phyloP scores from a whole-genome alignment of 1,140 invertebrate genomes.

The Andrena cerasifolii region DNA sequence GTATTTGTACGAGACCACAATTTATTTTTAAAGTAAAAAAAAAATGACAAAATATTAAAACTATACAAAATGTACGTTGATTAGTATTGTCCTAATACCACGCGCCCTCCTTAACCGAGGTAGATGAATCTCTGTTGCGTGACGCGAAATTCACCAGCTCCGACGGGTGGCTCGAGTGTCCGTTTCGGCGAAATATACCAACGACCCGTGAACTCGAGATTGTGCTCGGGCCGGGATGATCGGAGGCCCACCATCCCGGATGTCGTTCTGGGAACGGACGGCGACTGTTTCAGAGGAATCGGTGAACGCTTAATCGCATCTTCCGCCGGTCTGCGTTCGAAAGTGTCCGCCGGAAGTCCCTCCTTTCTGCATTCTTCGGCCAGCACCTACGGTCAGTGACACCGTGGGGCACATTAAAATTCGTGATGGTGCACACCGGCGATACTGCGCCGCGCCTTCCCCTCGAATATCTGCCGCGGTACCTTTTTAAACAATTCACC shows the following conservation, averaged over 20 bases:
- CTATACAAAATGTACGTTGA: neutral
- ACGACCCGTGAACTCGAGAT: slow-evolving; percentile 76
- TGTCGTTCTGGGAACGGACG: slow-evolving; percentile 71
- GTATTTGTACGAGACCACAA: neutral
- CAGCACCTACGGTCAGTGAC: slow-evolving; percentile 67
- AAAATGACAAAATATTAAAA: neutral
- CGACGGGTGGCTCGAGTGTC: slow-evolving; percentile 71
- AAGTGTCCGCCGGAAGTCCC: slow-evolving; percentile 62
- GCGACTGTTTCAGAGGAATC: slow-evolving; percentile 68
- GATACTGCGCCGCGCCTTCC: slow-evolving; percentile 1
- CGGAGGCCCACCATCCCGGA: slow-evolving; percentile 79
- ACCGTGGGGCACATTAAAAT: slow-evolving; percentile 53
- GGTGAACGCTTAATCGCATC: slow-evolving; percentile 59
- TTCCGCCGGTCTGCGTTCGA: slow-evolving; percentile 55
- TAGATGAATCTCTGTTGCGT: slow-evolving; percentile 70
- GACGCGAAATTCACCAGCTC: slow-evolving; percentile 58
- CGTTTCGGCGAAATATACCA: slow-evolving; percentile 76
- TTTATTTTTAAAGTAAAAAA: slow-evolving; percentile 36
- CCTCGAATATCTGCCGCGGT: slow-evolving; percentile 22
- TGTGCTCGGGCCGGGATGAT: slow-evolving; percentile 72
- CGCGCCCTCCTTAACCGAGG: slow-evolving; percentile 57
- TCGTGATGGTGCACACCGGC: slow-evolving; percentile 33
- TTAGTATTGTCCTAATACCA: no score
- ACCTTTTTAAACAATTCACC: slow-evolving; percentile 74
- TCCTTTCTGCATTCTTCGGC: slow-evolving; percentile 65